phyloP scores from a whole-genome alignment of 1,140 invertebrate species.

The Dendrolimus punctatus region DNA sequence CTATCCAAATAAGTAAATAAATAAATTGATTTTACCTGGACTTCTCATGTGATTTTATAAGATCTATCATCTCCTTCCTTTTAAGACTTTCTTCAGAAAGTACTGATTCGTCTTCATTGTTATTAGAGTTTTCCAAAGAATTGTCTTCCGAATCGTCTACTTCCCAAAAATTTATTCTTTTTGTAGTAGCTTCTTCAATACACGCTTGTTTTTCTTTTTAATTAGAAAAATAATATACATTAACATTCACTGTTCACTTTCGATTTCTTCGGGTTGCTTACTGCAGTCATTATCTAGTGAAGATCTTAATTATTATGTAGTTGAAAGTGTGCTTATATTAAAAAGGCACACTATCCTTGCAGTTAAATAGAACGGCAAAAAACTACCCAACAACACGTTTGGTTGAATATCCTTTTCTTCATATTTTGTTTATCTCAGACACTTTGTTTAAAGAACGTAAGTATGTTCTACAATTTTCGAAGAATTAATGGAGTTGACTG shows the following conservation, averaged over 20 bases:
- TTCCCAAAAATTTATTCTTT: constrained; percentile 24
- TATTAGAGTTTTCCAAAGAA: constrained; percentile 10
- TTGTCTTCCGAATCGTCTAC: constrained; percentile 9
- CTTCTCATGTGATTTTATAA: constrained; percentile 47
- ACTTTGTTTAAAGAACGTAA: too few relatives aligned
- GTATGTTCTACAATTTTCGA: too few relatives aligned
- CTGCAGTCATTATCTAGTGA: not conserved
- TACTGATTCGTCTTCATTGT: constrained; percentile 21
- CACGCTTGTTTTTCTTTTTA: too few relatives aligned
- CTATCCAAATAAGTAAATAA: not conserved
- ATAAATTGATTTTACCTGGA: constrained; percentile 23
- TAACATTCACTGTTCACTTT: not conserved
- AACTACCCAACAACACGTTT: too few relatives aligned
- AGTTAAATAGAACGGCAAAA: too few relatives aligned
- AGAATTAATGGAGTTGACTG: too few relatives aligned
- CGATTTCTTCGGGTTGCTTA: not conserved
- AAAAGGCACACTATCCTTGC: too few relatives aligned
- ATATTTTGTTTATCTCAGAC: too few relatives aligned
- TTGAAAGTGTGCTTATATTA: too few relatives aligned
- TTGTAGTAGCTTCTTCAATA: not conserved
- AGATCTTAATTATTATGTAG: constrained; percentile 1
- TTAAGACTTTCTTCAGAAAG: constrained; percentile 27
- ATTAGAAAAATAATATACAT: too few relatives aligned
- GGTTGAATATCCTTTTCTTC: too few relatives aligned
- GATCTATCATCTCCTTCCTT: constrained; percentile 19